These are phyloP conservation scores for Melanotaenia trifasciata DNA, from an alignment of 2,797 vertebrate species.

Conservation along the genomic window DNA sequence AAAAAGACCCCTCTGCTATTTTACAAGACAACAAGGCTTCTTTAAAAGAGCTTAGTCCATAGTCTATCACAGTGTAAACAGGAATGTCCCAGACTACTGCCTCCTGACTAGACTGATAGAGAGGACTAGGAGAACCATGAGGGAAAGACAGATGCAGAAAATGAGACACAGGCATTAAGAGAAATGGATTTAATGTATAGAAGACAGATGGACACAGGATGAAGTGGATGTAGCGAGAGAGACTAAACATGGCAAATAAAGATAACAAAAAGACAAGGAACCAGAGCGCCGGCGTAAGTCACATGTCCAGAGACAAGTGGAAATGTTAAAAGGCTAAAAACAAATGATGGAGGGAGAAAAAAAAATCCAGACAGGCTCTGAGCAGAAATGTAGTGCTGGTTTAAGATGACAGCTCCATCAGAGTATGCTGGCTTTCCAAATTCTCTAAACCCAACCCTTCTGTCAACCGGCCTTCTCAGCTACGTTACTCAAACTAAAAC, in stretches of 20 bases:
- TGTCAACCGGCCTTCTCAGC: conserved; percentile 44
- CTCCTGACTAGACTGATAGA: conserved; percentile 61
- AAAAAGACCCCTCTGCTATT: conserved; percentile 58
- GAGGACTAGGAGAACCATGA: conserved; percentile 26
- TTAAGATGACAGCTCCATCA: conserved; percentile 59
- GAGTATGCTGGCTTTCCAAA: conserved; percentile 23
- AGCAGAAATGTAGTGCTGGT: conserved; percentile 5
- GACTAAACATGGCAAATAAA: conserved; percentile 20
- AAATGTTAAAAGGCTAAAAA: conserved; percentile 3
- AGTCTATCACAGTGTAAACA: conserved; percentile 68
- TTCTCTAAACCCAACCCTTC: conserved; percentile 32
- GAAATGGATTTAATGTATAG: conserved; percentile 24
- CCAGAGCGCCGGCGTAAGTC: not conserved
- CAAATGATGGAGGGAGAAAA: conserved; percentile 4
- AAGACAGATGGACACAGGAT: conserved; percentile 28
- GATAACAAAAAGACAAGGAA: conserved; percentile 24
- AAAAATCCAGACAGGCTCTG: not conserved
- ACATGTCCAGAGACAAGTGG: not conserved
- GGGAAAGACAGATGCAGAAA: conserved; percentile 37
- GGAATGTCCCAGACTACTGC: conserved; percentile 53
- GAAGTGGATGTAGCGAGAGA: conserved; percentile 9
- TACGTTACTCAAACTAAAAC: conserved; percentile 55
- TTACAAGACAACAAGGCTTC: conserved; percentile 76
- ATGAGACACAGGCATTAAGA: conserved; percentile 13
- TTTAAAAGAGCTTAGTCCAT: conserved; percentile 65